Conservation (phyloP, 2,888 invertebrate genomes). For the Serripes groenlandicus region DNA sequence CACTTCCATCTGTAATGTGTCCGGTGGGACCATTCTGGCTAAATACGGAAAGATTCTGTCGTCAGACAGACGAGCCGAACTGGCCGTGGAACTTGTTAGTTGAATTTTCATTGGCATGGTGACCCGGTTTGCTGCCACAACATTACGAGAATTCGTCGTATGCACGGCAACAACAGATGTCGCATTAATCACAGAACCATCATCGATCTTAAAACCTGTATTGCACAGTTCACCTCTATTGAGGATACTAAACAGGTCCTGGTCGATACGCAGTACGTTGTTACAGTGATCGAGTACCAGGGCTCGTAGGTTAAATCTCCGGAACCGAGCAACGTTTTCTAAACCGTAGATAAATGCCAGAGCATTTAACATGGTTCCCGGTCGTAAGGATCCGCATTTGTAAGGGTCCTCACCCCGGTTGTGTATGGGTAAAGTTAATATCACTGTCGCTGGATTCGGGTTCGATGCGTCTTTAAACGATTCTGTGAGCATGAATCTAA, state of each 20-base stretch:
- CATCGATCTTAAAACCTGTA: constrained; percentile 64
- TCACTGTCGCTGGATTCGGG: constrained; percentile 74
- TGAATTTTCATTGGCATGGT: constrained; percentile 88
- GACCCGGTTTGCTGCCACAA: constrained; percentile 85
- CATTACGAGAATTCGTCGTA: constrained; percentile 75
- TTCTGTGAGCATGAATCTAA: constrained; percentile 65
- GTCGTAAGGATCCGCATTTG: constrained; percentile 76
- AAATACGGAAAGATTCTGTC: constrained; percentile 74
- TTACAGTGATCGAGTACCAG: constrained; percentile 81
- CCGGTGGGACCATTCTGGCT: constrained; percentile 79
- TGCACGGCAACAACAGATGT: constrained; percentile 81
- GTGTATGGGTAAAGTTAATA: constrained; percentile 77
- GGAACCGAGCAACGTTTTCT: constrained; percentile 34
- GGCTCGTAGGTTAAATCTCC: constrained; percentile 66
- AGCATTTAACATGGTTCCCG: constrained; percentile 78
- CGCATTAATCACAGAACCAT: constrained; percentile 64
- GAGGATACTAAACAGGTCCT: constrained; percentile 82
- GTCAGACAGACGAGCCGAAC: constrained; percentile 71
- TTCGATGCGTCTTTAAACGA: constrained; percentile 31
- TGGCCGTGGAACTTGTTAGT: constrained; percentile 84
- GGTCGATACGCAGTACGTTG: constrained; percentile 76
- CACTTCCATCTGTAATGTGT: constrained; percentile 75
- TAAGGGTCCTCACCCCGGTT: constrained; percentile 73
- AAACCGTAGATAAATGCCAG: constrained; percentile 85
- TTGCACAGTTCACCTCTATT: constrained; percentile 82